A percentile compares a stretch with the other conserved stretches of the same genome.
phyloP scores from a whole-genome alignment of 35 echinoderm and acorn worm species.

The Apostichopus californicus region DNA sequence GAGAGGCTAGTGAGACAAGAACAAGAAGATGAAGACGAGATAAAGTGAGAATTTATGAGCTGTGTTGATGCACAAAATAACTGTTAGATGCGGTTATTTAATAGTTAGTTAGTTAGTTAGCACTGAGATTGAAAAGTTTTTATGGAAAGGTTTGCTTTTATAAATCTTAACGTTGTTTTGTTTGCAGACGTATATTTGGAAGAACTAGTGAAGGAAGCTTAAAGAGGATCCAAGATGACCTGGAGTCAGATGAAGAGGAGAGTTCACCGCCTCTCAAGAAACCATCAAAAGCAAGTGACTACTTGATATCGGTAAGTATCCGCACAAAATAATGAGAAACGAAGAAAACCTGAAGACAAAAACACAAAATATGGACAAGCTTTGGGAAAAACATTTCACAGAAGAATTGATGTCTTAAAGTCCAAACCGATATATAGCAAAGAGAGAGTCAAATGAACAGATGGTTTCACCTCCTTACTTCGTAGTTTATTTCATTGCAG shows the following conservation, averaged over 20 bases:
- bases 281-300: constrained; percentile 69
- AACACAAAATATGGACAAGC: too few species aligned
- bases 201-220: constrained; percentile 64
- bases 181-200: constrained; percentile 76
- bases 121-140: background rate
- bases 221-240: constrained; percentile 57
- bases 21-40: constrained; percentile 96
- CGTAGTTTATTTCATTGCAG: too few species aligned
- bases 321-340: background rate
- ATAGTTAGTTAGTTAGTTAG: background rate
- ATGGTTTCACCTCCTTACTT: too few species aligned
- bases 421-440: too few species aligned
- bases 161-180: background rate
- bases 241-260: constrained; percentile 57
- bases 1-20: constrained; percentile 65
- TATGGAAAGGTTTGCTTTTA: background rate
- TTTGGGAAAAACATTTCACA: too few species aligned
- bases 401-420: too few species aligned
- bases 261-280: background rate
- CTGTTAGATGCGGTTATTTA: too few species aligned
- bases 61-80: too few species aligned
- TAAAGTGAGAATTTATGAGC: constrained; percentile 58
- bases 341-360: background rate
- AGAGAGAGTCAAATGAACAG: too few species aligned
- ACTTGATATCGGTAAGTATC: constrained; percentile 70